Conservation (phyloP, 1,140 invertebrate species). For the Halyomorpha halys region DNA sequence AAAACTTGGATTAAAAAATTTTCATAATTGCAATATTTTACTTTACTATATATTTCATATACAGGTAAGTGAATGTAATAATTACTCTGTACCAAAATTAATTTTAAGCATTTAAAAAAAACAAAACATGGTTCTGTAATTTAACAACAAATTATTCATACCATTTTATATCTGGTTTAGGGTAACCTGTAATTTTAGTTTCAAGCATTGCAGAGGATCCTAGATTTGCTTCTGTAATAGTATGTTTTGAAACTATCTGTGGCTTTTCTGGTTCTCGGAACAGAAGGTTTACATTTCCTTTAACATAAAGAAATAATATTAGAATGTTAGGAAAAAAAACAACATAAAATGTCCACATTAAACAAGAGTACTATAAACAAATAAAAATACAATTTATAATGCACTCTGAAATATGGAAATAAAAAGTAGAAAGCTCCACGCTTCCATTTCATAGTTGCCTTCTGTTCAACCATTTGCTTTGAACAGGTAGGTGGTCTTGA, state of each 20-base stretch:
- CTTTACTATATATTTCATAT: too few species aligned
- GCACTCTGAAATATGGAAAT: background rate
- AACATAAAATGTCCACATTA: background rate
- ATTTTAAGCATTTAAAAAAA: too few species aligned
- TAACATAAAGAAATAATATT: conserved; percentile 23
- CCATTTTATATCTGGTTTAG: conserved; percentile 84
- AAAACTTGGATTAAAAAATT: too few species aligned
- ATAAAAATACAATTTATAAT: conserved; percentile 5
- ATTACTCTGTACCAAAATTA: too few species aligned
- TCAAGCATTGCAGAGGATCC: conserved; percentile 94
- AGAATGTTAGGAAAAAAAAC: background rate
- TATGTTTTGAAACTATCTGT: conserved; percentile 58
- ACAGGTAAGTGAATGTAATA: too few species aligned
- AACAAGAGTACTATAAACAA: background rate
- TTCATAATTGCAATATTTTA: too few species aligned
- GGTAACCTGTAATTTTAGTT: conserved; percentile 73
- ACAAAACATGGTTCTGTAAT: background rate
- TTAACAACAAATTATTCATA: conserved; percentile 31
- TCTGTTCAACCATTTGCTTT: too few species aligned
- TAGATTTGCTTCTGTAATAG: conserved; percentile 59
- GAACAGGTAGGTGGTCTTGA: too few species aligned
- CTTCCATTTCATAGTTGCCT: too few species aligned
- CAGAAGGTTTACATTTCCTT: conserved; percentile 67
- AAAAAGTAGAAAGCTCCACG: background rate
- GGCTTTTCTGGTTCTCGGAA: conserved; percentile 72